These are phyloP conservation scores for Zygothrica quintamaculata DNA, from an alignment of 2,888 invertebrate species.

Conservation along the genomic window DNA sequence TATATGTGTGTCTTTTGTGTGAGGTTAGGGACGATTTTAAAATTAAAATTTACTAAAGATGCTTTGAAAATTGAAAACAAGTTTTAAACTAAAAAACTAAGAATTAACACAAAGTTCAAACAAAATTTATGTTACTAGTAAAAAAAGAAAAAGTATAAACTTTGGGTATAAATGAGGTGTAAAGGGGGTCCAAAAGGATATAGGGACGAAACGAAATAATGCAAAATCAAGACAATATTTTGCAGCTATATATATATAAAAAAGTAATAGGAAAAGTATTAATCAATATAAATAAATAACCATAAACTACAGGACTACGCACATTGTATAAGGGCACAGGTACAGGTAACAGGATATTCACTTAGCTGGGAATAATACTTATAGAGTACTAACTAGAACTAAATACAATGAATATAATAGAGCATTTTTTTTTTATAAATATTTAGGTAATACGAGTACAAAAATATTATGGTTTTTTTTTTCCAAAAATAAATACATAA, in stretches of 20 bases:
- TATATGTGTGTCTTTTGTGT: constrained; percentile 7
- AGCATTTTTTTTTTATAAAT: constrained; percentile 27
- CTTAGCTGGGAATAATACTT: constrained; percentile 34
- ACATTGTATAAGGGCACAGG: constrained; percentile 21
- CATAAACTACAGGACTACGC: constrained; percentile 49
- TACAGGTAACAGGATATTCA: neutral
- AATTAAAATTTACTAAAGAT: constrained; percentile 52
- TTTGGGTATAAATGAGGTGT: neutral
- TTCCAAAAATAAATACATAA: constrained; percentile 63
- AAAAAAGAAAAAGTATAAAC: too few species aligned
- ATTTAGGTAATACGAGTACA: constrained; percentile 43
- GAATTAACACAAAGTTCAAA: constrained; percentile 31
- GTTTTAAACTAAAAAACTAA: constrained; percentile 39
- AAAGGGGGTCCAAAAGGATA: neutral
- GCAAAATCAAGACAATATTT: constrained; percentile 43
- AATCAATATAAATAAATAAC: constrained; percentile 24
- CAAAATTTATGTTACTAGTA: too few species aligned
- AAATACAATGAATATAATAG: constrained; percentile 53
- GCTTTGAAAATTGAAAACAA: constrained; percentile 56
- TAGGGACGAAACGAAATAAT: constrained; percentile 21
- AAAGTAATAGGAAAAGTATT: constrained; percentile 5
- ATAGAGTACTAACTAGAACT: constrained; percentile 57
- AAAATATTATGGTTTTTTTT: too few species aligned
- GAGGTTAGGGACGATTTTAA: constrained; percentile 54
- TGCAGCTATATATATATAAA: constrained; percentile 27